Evolutionary conservation across 2,113 vertebrate genomes (phyloP).

Genomic region (Tonatia bakeri): DNA sequence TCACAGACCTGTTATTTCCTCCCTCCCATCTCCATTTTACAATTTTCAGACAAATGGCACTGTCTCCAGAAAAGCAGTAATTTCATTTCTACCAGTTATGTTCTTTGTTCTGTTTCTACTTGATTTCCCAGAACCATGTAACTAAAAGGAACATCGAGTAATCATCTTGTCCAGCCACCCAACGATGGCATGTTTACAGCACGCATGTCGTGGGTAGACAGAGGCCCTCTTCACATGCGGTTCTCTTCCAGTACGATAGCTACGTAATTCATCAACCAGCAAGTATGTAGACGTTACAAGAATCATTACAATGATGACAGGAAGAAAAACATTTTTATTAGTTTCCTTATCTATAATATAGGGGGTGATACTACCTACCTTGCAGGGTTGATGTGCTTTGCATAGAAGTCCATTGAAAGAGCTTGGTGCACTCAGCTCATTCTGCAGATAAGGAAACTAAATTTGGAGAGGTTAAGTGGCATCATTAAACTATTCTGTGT

Average conservation of each 20-base stretch:
- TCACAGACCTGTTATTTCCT: conserved; percentile 66
- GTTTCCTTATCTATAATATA: neutral
- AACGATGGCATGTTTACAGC: neutral
- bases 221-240: neutral
- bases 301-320: neutral
- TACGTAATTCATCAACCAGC: neutral
- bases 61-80: conserved; percentile 3
- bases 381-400: neutral
- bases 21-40: conserved; percentile 44
- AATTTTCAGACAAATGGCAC: conserved; percentile 58
- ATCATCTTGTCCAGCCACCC: neutral
- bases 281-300: neutral
- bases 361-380: neutral
- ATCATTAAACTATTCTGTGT: neutral
- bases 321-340: neutral
- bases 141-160: neutral
- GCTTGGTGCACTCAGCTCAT: neutral
- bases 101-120: conserved; percentile 41
- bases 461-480: neutral
- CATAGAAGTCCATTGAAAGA: neutral
- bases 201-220: neutral
- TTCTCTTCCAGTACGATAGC: neutral
- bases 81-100: conserved; percentile 25
- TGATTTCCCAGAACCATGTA: neutral
- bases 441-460: neutral